phyloP scores from a whole-genome alignment of 2,797 vertebrate genomes.

The Meda fulgida region DNA sequence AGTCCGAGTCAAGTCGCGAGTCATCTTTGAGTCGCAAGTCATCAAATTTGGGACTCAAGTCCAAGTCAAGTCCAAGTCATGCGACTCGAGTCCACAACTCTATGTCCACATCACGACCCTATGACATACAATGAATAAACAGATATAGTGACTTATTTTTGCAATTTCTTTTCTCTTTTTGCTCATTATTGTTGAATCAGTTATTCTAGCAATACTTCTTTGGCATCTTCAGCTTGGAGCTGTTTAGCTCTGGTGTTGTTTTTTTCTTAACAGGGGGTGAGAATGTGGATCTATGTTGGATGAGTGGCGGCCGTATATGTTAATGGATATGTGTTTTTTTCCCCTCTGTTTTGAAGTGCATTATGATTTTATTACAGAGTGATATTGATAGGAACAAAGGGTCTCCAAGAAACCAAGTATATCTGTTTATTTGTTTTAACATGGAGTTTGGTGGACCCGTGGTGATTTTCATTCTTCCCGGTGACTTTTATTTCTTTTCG shows the following conservation, averaged over 20 bases:
- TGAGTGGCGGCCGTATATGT: background rate
- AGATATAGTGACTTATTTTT: background rate
- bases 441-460: background rate
- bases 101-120: no score
- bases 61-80: no score
- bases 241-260: constrained; percentile 17
- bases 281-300: background rate
- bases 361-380: background rate
- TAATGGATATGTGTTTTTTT: background rate
- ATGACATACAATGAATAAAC: background rate
- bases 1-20: no score
- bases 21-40: no score
- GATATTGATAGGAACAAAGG: no score
- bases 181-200: background rate
- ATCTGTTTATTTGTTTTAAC: background rate
- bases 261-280: background rate
- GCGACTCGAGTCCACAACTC: no score
- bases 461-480: background rate
- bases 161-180: background rate
- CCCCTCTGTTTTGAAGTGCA: background rate
- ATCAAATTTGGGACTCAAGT: no score
- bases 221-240: constrained; percentile 1
- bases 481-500: background rate
- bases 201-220: background rate
- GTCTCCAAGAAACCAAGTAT: no score